Base-by-base conservation (phyloP, 1,140 invertebrate genomes). In the Drosophila subpulchrella region DNA sequence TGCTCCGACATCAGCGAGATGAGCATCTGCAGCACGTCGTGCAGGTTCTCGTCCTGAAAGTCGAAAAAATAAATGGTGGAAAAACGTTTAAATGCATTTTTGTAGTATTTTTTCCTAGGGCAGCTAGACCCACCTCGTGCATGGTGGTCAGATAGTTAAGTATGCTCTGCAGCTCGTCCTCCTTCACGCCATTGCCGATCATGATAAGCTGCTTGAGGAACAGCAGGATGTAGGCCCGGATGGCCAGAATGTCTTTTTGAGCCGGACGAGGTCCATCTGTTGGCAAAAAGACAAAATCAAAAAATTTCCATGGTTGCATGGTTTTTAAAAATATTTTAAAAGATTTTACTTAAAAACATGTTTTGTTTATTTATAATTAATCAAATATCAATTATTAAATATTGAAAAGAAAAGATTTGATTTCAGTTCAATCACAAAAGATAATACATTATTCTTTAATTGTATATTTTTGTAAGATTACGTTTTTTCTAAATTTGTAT, bases 1-100 rank as follows among this genome's bases (percentile, higher is more conserved):
- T 99, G 98, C 92, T 99, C 98, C 6, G 97, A 97, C 97, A 99
- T 99, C 41, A 99, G 93, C 2, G 97, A 97, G 91, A 99, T 99
- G 42, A 99, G 94, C 95, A 99, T 97, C 94, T 99, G 97, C 50
- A 99, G 93, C 2, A 99, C 98, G 93, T 99, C 99, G 86, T 99
- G 97, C 38, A 99, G 94, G 94, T 99, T 99, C 93, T 99, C 99
- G 94, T 99, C 98, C 96, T 99, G 81, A 0, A 60, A 55, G 4
- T 5, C 2, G 0, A 8, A 44, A 8, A 44, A 34, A 0, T 24
- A 15, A 41, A 6, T 3, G 13, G 13, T 4, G 12, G 20, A 20
- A 20, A 20, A 27, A 2, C 5, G 27, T 27, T 27, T 27, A 27
- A 2, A 27, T 27, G 1, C 4, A 4, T 27, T 2, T 27, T 27